These are phyloP conservation scores for Lepus americanus DNA, from an alignment of 2,113 vertebrate genomes.

Conservation along the genomic window DNA sequence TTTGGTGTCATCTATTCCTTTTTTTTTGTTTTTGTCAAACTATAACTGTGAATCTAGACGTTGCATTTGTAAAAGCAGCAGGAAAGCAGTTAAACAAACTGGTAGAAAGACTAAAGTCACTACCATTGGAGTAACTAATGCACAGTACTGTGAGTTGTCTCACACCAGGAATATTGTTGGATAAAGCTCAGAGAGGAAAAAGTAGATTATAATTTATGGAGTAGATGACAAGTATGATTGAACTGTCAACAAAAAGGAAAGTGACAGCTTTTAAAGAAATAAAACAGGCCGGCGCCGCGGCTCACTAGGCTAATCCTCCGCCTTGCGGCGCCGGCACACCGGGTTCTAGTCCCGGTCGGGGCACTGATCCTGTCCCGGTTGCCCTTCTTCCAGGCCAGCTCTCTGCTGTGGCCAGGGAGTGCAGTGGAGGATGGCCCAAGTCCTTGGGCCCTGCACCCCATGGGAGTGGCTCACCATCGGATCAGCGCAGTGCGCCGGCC, in stretches of 20 bases:
- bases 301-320: too few relatives aligned
- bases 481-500: too few relatives aligned
- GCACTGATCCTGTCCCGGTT: too few relatives aligned
- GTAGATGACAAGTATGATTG: constrained; percentile 57
- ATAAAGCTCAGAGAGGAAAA: constrained; percentile 39
- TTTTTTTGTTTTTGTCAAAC: constrained; percentile 51
- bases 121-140: neutral
- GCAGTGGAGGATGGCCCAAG: too few relatives aligned
- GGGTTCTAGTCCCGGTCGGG: too few relatives aligned
- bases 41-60: constrained; percentile 38
- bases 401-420: too few relatives aligned
- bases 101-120: neutral
- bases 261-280: constrained; percentile 67
- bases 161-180: neutral
- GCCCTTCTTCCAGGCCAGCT: too few relatives aligned
- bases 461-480: too few relatives aligned
- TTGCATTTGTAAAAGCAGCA: constrained; percentile 29
- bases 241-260: constrained; percentile 63
- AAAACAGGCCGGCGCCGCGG: neutral
- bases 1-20: neutral
- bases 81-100: constrained; percentile 51
- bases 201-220: constrained; percentile 34
- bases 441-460: too few relatives aligned
- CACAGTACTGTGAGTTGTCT: constrained; percentile 53
- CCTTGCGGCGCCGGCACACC: too few relatives aligned